A percentile compares a stretch with the other conserved stretches of the same genome.
Evolutionary conservation across 1,140 invertebrate genomes (phyloP).

Genomic region (Scaptodrosophila lebanonensis): DNA sequence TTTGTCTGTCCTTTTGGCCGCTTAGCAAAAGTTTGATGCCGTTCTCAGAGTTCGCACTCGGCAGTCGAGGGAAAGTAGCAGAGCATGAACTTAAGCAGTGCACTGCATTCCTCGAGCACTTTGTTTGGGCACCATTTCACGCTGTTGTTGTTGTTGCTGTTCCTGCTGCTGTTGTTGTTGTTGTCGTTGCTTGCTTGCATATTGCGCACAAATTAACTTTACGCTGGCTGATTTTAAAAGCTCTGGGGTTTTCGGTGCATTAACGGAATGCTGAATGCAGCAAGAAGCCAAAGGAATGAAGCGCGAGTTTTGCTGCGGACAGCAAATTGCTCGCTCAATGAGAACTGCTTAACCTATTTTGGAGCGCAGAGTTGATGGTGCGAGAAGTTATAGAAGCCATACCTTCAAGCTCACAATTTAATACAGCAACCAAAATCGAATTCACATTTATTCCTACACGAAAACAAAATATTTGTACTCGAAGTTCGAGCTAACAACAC

Average conservation of each 20-base stretch:
- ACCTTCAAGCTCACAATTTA: too few species aligned
- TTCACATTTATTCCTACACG: too few species aligned
- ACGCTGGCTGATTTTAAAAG: conserved; percentile 63
- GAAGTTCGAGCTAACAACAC: conserved; percentile 8
- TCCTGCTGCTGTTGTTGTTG: conserved; percentile 20
- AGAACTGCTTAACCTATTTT: conserved; percentile 33
- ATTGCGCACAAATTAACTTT: conserved; percentile 65
- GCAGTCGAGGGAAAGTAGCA: too few species aligned
- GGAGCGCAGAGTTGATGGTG: conserved; percentile 8
- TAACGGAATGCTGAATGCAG: background rate
- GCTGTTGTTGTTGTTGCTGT: background rate
- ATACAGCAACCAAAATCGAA: too few species aligned
- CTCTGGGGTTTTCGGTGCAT: conserved; percentile 30
- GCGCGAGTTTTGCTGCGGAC: too few species aligned
- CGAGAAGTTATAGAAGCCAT: too few species aligned
- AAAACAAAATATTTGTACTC: too few species aligned
- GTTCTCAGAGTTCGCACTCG: too few species aligned
- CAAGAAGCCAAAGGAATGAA: too few species aligned
- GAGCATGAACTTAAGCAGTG: conserved; percentile 60
- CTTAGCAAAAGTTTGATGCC: too few species aligned
- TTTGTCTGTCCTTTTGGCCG: too few species aligned
- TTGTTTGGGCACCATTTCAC: conserved; percentile 16
- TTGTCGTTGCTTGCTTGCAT: conserved; percentile 47
- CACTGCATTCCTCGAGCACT: conserved; percentile 42
- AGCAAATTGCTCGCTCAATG: too few species aligned